Evolutionary conservation across 1,140 invertebrate genomes (phyloP).

Genomic region (Mactra quadrangularis): DNA sequence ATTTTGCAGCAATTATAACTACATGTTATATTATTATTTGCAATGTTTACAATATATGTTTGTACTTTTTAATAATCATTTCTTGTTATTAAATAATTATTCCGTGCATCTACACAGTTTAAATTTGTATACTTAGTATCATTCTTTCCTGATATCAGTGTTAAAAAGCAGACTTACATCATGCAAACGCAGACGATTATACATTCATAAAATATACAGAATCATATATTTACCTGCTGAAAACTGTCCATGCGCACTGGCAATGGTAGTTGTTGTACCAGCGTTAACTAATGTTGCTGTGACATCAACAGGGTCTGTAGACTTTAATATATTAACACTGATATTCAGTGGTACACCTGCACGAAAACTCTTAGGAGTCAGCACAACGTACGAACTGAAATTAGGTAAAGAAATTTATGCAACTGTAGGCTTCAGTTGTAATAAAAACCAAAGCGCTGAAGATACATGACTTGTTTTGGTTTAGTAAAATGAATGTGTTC

Average conservation of each 20-base stretch:
- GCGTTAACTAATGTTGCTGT: conserved; percentile 58
- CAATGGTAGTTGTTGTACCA: conserved; percentile 32
- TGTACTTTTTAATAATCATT: too few species aligned
- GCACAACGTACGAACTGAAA: conserved; percentile 74
- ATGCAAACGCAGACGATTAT: too few species aligned
- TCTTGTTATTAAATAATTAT: too few species aligned
- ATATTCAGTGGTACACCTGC: conserved; percentile 72
- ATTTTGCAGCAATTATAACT: too few species aligned
- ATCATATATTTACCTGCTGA: conserved; percentile 67
- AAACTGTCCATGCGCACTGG: conserved; percentile 47
- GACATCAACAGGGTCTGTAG: conserved; percentile 67
- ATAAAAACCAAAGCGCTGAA: not conserved
- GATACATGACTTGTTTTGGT: not conserved
- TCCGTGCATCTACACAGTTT: too few species aligned
- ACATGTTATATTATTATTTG: too few species aligned
- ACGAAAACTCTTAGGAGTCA: conserved; percentile 71
- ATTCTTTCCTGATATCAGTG: too few species aligned
- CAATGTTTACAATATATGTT: too few species aligned
- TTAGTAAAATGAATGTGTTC: not conserved
- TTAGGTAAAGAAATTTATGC: not conserved
- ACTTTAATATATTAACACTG: conserved; percentile 76
- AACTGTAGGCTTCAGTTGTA: not conserved
- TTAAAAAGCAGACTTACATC: too few species aligned
- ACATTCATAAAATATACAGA: too few species aligned
- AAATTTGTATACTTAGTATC: too few species aligned